Evolutionary conservation across 2,113 vertebrate species (phyloP), one percentile per base, ranked within the genome.

Genomic region (Gadus macrocephalus): DNA sequence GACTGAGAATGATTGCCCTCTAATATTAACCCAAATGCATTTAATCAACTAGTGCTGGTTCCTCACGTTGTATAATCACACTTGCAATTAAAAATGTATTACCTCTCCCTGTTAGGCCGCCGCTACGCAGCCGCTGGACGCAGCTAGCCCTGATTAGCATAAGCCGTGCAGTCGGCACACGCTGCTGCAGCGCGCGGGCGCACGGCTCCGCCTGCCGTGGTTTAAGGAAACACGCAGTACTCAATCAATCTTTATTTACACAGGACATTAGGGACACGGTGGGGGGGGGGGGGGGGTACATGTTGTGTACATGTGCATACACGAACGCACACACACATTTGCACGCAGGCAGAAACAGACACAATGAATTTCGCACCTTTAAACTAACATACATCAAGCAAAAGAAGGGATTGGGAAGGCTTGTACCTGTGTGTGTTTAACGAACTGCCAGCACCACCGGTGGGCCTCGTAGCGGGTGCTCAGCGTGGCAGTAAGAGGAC

Each of bases 41-140:
- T 91, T 91, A 91, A 90, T 91, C 90, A 91, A 86, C 77, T 66
- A 35, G 76, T 82, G 85, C 86, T 86, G 85, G 81, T 89, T 90
- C 86, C 88, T 89, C 82, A 19, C 78, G 82, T 84, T 60, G 73
- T 78, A 85, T 86, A 91, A 91, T 91, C 89, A 90, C 86, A 90
- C 87, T 89, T 76, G 86, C 89, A 90, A 91, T 91, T 91, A 91
- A 90, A 90, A 89, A 87, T 85, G 85, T 87, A 89, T 91, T 89
- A 90, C 82, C 79, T 84, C 85, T 83, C 78, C 67, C 81, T 80
- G 86, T 83, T 62, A 74, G 80, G 66, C 76, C 6, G 70, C 71
- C 8, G 38, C 63, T 59, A 66, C 17, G 67, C 64, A 70, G 79
- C 70, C 78, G 72, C 31, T 7, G 31, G 31, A 35, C 31, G 31